Evolutionary conservation across 2,113 vertebrate species (phyloP), one percentile per base, ranked within the genome.

Genomic region (Thunnus thynnus): DNA sequence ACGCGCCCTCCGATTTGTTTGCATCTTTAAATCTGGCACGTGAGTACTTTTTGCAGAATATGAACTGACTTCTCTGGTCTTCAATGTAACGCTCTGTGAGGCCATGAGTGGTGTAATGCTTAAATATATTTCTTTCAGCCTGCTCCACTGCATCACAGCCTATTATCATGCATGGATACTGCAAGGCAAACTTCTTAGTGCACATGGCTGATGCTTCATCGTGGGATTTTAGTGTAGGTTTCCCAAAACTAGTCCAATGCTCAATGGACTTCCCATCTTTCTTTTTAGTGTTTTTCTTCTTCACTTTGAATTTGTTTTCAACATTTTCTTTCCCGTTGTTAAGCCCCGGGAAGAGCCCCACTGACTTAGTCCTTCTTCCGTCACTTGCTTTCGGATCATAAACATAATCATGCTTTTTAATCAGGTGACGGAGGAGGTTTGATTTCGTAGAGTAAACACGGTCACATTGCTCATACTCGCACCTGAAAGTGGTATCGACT

Each of bases 121-220:
- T 97, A 81, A 99, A 96, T 78, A 99, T 97, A 88, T 95, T 98
- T 86, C 95, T 96, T 87, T 99, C 98, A 9, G 96, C 96, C 76
- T 96, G 96, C 83, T 98, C 96, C 44, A 99, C 96, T 0, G 97
- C 96, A 0, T 97, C 96, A 67, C 98, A 99, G 47, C 97, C 97
- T 86, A 97, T 96, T 92, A 99, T 97, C 98, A 99, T 99, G 91
- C 98, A 99, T 0, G 98, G 98, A 85, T 98, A 99, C 74, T 99
- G 98, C 72, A 97, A 94, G 41, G 96, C 89, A 84, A 95, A 97
- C 75, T 94, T 96, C 90, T 96, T 97, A 1, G 93, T 97, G 91
- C 98, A 99, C 88, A 98, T 97, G 0, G 96, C 96, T 3, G 97
- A 95, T 10, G 98, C 98, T 54, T 97, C 97, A 0, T 96, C 96